Conservation (phyloP, 2,797 vertebrate species). For the Pangasius mekongensis region DNA sequence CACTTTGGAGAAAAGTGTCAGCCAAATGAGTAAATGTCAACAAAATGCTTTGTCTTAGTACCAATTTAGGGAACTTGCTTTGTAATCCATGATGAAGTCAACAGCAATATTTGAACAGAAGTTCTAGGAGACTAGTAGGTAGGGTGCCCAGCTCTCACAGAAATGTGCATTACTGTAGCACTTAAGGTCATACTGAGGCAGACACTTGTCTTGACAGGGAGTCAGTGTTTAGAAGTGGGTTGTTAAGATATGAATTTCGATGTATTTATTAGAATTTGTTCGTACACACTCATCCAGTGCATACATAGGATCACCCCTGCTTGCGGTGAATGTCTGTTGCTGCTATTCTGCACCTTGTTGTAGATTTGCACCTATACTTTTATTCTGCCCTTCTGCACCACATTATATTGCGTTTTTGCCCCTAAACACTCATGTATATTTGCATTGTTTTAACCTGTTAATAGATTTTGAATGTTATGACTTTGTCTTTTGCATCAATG, state of each 20-base stretch:
- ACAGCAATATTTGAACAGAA: not conserved
- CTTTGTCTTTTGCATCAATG: too few species aligned
- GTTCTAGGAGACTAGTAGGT: not conserved
- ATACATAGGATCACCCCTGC: too few species aligned
- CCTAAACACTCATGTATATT: not conserved
- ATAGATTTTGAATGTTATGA: not conserved
- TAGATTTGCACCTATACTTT: not conserved
- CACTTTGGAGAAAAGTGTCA: not conserved
- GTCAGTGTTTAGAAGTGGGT: not conserved
- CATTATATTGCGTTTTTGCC: not conserved
- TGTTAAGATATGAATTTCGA: not conserved
- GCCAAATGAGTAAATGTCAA: not conserved
- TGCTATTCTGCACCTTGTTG: not conserved
- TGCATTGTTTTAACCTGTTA: not conserved
- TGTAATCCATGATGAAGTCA: not conserved
- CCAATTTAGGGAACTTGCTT: not conserved
- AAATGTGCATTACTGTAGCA: not conserved
- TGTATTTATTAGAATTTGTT: not conserved
- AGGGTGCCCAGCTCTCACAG: not conserved
- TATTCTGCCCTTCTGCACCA: not conserved
- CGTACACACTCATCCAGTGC: not conserved
- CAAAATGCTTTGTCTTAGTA: not conserved
- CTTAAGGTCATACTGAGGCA: not conserved
- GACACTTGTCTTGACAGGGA: not conserved
- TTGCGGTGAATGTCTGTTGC: not conserved